Conservation (phyloP, 1,140 invertebrate species). For the Leguminivora glycinivorella region DNA sequence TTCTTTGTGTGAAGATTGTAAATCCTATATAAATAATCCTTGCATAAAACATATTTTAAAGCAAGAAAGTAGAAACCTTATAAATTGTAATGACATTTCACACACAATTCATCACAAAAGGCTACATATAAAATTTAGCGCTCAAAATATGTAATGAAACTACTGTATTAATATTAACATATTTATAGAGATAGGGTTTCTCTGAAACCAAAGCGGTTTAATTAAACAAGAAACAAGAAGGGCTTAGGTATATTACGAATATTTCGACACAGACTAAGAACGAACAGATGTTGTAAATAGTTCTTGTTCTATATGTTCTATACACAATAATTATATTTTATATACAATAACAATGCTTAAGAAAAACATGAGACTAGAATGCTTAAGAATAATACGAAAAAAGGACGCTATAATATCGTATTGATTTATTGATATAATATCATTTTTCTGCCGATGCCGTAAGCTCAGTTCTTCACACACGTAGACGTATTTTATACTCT, state of each 20-base stretch:
- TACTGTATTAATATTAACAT: constrained; percentile 5
- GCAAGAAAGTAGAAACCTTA: too few species aligned
- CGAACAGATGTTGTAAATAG: not conserved
- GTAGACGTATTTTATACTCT: too few species aligned
- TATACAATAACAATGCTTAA: not conserved
- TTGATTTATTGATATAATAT: too few species aligned
- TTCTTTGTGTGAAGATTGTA: too few species aligned
- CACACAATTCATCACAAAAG: not conserved
- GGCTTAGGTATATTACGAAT: not conserved
- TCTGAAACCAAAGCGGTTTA: constrained; percentile 22
- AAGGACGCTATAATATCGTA: too few species aligned
- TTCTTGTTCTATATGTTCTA: not conserved
- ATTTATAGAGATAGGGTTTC: constrained; percentile 5
- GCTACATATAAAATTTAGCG: not conserved
- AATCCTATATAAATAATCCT: too few species aligned
- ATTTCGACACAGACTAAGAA: not conserved
- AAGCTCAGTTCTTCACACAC: too few species aligned
- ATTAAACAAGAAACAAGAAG: constrained; percentile 23
- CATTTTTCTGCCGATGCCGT: too few species aligned
- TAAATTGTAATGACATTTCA: too few species aligned
- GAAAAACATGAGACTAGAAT: not conserved
- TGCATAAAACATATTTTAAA: too few species aligned
- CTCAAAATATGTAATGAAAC: constrained; percentile 7
- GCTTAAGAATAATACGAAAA: too few species aligned
- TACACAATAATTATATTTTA: not conserved